Evolutionary conservation across 2,797 vertebrate genomes (phyloP).

Genomic region (Pygocentrus nattereri): DNA sequence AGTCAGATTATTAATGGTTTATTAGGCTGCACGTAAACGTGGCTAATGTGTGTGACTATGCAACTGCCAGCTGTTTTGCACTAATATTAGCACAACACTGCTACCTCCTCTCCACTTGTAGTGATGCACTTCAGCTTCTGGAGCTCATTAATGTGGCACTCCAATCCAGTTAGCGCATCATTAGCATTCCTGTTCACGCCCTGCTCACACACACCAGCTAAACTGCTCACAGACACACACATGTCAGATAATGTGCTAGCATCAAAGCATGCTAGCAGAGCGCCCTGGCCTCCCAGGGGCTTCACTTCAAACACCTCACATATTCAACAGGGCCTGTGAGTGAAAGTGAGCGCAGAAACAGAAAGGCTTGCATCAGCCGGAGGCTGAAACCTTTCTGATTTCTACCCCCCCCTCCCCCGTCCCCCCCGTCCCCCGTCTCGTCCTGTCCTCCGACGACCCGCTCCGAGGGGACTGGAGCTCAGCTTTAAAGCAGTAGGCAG

Average conservation of each 20-base stretch:
- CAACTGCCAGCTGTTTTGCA: not conserved
- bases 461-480: no score
- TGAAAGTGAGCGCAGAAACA: not conserved
- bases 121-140: not conserved
- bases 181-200: constrained; percentile 58
- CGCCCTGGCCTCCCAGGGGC: not conserved
- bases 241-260: not conserved
- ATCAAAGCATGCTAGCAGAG: constrained; percentile 15
- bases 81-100: not conserved
- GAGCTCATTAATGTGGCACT: constrained; percentile 57
- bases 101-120: not conserved
- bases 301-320: constrained; percentile 34
- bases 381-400: not conserved
- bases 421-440: no score
- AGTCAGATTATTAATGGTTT: no score
- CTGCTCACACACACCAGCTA: constrained; percentile 35
- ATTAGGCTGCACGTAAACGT: no score
- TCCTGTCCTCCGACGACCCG: no score
- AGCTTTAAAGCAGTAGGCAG: not conserved
- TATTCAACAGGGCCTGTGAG: not conserved
- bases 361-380: not conserved
- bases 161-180: constrained; percentile 59
- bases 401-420: not conserved
- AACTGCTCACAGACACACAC: not conserved
- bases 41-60: no score